phyloP scores from a whole-genome alignment of 2,797 vertebrate genomes.

The Mycteria americana region DNA sequence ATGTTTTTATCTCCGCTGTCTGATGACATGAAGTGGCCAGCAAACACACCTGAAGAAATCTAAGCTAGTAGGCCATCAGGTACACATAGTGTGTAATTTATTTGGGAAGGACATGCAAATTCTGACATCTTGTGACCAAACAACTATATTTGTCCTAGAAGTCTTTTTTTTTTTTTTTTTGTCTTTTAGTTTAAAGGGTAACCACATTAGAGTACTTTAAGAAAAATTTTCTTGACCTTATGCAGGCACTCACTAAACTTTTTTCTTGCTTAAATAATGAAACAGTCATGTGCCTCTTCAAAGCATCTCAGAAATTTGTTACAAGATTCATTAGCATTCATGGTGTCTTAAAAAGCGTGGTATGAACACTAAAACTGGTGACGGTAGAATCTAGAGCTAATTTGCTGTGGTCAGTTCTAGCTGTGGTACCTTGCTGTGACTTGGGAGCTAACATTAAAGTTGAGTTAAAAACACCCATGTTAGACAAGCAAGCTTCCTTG shows the following conservation, averaged over 20 bases:
- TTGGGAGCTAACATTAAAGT: not conserved
- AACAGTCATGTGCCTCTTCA: not conserved
- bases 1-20: not conserved
- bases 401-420: not conserved
- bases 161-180: not conserved
- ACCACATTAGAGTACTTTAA: not conserved
- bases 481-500: not conserved
- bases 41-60: not conserved
- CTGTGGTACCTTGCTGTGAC: not conserved
- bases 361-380: not conserved
- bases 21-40: not conserved
- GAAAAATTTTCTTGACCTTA: not conserved
- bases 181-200: not conserved
- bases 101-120: not conserved
- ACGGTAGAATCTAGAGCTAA: not conserved
- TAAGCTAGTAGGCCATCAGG: not conserved
- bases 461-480: not conserved
- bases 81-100: not conserved
- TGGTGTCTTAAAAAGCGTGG: not conserved
- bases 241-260: not conserved
- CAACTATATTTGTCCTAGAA: not conserved
- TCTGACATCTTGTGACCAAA: not conserved
- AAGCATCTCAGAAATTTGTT: not conserved
- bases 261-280: not conserved
- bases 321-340: not conserved